phyloP scores from a whole-genome alignment of 2,888 invertebrate genomes.

The Tenthredo amoena region DNA sequence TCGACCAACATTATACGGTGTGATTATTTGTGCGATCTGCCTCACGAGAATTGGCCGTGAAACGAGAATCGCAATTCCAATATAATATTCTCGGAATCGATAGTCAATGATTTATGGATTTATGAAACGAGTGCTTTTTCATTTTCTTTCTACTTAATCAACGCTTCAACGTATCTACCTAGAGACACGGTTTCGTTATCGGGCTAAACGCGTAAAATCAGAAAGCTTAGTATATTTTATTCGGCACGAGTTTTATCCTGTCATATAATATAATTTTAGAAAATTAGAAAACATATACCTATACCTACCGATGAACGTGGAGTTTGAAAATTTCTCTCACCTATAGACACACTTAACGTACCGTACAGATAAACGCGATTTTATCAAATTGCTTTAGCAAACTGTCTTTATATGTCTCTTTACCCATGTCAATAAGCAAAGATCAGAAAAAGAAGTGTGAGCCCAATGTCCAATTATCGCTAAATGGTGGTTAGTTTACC shows the following conservation, averaged over 20 bases:
- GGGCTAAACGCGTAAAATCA: background rate
- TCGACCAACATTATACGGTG: conserved; percentile 1
- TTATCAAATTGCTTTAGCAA: background rate
- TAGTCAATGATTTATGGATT: background rate
- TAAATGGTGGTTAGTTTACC: background rate
- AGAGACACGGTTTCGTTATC: background rate
- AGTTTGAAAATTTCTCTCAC: conserved; percentile 27
- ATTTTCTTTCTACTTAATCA: background rate
- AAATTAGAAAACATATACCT: conserved; percentile 27
- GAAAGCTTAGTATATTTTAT: conserved; percentile 12
- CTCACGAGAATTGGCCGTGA: background rate
- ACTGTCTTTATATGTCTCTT: background rate
- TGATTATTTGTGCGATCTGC: background rate
- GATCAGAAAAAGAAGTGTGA: background rate
- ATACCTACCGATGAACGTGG: background rate
- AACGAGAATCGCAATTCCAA: background rate
- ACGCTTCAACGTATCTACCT: background rate
- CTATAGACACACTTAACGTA: conserved; percentile 17
- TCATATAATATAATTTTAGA: conserved; percentile 33
- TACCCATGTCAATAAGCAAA: background rate
- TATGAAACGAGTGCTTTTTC: background rate
- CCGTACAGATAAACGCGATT: background rate
- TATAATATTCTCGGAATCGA: background rate
- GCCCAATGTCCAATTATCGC: background rate
- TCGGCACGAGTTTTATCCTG: conserved; percentile 4